Evolutionary conservation across 2,888 invertebrate genomes (phyloP), one percentile per base, ranked within the genome.

Genomic region (Lamellibrachia satsuma): DNA sequence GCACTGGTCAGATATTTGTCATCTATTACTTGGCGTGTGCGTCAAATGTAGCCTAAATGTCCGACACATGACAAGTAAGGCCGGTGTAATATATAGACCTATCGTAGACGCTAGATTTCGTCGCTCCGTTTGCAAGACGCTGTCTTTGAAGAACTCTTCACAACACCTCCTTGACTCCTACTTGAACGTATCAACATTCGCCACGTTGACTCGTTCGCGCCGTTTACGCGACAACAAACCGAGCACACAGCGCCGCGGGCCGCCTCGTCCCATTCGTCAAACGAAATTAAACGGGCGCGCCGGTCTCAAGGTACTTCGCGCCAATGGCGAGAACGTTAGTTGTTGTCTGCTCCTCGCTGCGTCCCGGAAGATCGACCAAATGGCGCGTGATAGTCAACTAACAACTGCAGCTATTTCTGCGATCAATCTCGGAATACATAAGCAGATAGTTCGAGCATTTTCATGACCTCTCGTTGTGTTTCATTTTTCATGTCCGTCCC

Each of bases 331-430:
- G 75, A 75, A 75, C 22, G 22, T n/a, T 75, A n/a, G 3, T 22
- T 75, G 75, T 15, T 4, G 75, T 75, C 75, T 75, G 75, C 22
- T 75, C 75, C 22, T 4, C 22, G 75, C n/a, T n/a, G 2, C 75
- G 22, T 75, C 75, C 75, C 75, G 75, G 75, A 75, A 75, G 75
- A 75, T 75, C 75, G 75, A n/a, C 15, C 75, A 75, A 75, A 75
- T 75, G 75, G 75, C 75, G 75, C n/a, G 75, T n/a, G 75, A 11
- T 22, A 22, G 75, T 75, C 6, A n/a, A 22, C 22, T 22, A 75
- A 75, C 75, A 75, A 75, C 75, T 15, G 22, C 57, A 57, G 8
- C 57, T 15, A 57, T 57, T 7, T 2, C 57, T 57, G 75, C 75
- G 75, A 75, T 75, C 75, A 75, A 75, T 75, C 75, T 75, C 22